Base-by-base conservation (phyloP, 2,797 vertebrate species). In the Orientallactaga sibirica region DNA sequence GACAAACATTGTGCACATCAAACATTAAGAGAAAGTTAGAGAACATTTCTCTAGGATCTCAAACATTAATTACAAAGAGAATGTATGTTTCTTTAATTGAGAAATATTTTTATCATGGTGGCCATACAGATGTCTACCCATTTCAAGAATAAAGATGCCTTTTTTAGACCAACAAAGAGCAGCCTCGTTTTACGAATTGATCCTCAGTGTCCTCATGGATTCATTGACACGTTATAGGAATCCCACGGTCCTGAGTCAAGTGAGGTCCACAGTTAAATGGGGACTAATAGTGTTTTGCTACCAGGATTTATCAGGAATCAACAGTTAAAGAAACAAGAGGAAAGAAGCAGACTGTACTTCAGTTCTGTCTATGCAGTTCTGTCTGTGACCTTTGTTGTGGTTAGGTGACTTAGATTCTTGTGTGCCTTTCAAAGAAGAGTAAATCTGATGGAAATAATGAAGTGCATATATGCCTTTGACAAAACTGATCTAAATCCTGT, bases 391-490 rank as follows among this genome's bases (percentile, higher is more conserved):
- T 55, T 87, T 90, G 7, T 29, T 70, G 22, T 48, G 12, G 2
- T 84, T 83, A 87, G 37, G 76, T 52, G 16, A 67, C 48, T 52
- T 79, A 85, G 55, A 66, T 67, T 41, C 16, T 73, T 80, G 61
- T 19, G 52, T 70, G 52, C 43, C 67, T 94, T 52, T 88, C 29
- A 88, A 86, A 16, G 61, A 6, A 66, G 14, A 79, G 6, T 79
- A 22, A 70, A 79, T 67, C 67, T 20, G 55, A 37, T 68, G 73
- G 3, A 95, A 90, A 81, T 8, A 22, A 41, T 92, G 22, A 83
- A 85, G 25, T n/a, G 64, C 90, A 75, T 62, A 48, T 73, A 24
- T 93, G 78, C 77, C 75, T 64, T 90, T 77, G 15, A 82, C 52
- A 8, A 90, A 87, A 27, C 7, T 73, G 52, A 92, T 62, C 3